Conservation (phyloP, 1,140 invertebrate genomes). For the Neodiprion pinetum region DNA sequence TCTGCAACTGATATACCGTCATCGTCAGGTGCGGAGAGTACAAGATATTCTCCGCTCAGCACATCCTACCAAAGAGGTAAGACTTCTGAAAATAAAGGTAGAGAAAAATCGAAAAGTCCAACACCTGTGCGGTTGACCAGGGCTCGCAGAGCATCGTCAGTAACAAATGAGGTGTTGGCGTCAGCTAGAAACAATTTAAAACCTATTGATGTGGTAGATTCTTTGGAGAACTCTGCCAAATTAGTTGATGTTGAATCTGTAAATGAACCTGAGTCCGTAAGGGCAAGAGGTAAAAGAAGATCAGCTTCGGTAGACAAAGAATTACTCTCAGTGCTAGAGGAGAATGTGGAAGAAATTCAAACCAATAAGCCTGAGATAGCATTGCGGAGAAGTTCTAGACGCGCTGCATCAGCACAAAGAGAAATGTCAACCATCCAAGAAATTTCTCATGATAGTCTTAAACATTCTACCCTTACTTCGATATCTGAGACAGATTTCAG, state of each 20-base stretch:
- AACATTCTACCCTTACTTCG: not conserved
- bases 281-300: constrained; percentile 1
- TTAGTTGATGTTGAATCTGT: not conserved
- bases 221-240: not conserved
- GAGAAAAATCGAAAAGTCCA: not conserved
- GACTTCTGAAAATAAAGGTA: not conserved
- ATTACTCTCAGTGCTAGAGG: constrained; percentile 7
- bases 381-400: constrained; percentile 32
- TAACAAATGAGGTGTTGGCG: not conserved
- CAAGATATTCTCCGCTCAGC: not conserved
- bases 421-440: constrained; percentile 14
- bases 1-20: not conserved
- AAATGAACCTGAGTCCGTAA: not conserved
- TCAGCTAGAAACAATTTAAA: too few relatives aligned
- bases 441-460: not conserved
- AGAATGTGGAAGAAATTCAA: not conserved
- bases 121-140: constrained; percentile 30
- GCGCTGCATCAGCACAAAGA: constrained; percentile 30
- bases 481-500: not conserved
- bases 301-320: constrained; percentile 32
- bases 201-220: not conserved
- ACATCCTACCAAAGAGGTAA: not conserved
- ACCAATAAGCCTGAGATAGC: not conserved
- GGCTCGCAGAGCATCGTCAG: constrained; percentile 35
- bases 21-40: not conserved